Percentiles rank a stretch among this genome's conserved stretches.
Evolutionary conservation across 1,140 invertebrate species (phyloP).

Genomic region (Monomorium pharaonis): DNA sequence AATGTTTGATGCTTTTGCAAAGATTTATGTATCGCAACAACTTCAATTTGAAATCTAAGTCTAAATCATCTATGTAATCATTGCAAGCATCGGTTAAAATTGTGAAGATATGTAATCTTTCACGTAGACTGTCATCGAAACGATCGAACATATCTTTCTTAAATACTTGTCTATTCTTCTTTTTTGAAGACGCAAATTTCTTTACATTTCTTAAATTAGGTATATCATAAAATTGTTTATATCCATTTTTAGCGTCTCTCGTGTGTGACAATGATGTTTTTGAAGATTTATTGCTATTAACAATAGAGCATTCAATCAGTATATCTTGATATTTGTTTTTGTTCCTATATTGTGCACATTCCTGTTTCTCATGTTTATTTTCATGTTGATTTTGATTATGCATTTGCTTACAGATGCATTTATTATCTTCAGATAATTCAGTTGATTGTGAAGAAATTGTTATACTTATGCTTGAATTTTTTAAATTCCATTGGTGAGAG

Average conservation of each 20-base stretch:
- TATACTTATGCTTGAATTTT: neutral
- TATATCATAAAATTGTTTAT: neutral
- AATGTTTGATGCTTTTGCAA: constrained; percentile 70
- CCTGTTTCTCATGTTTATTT: neutral
- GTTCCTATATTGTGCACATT: too few species aligned
- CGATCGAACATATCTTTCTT: neutral
- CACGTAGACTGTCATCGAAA: neutral
- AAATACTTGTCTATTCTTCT: neutral
- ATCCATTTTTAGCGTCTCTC: neutral
- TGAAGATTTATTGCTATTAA: neutral
- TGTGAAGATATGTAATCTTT: neutral
- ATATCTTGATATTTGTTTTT: neutral
- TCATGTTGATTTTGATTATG: neutral
- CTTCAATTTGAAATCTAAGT: constrained; percentile 63
- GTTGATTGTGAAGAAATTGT: neutral
- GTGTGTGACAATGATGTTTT: neutral
- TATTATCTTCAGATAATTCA: neutral
- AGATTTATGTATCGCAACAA: constrained; percentile 70
- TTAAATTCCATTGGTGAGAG: neutral
- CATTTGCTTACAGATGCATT: neutral
- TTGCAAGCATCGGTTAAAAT: constrained; percentile 16
- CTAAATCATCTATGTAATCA: constrained; percentile 53
- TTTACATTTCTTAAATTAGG: neutral
- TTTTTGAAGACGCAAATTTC: neutral
- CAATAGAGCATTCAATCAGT: neutral